Conservation (phyloP, 2,888 invertebrate genomes). For the Ormyrus nitidulus region DNA sequence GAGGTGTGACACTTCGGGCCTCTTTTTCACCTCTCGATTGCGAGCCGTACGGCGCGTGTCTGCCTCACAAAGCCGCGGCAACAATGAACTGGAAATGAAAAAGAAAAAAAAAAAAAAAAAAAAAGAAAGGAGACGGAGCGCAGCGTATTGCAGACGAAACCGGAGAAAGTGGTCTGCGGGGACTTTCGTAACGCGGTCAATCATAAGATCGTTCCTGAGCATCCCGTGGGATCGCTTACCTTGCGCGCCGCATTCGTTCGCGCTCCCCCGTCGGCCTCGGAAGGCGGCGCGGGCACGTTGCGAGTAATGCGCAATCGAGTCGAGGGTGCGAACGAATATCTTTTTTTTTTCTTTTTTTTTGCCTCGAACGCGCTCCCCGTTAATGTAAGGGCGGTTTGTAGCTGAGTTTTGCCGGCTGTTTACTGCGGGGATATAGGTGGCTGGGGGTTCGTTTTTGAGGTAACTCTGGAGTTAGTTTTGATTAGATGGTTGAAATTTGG, state of each 20-base stretch:
- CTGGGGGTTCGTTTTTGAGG: no score
- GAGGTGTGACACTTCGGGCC: conserved; percentile 9
- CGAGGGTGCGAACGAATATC: conserved; percentile 70
- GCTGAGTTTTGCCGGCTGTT: not conserved
- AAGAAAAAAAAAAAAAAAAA: not conserved
- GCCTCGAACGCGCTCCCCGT: conserved; percentile 59
- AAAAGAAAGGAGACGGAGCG: not conserved
- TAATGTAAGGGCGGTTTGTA: conserved; percentile 52
- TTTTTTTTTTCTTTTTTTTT: conserved; percentile 60
- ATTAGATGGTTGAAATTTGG: no score
- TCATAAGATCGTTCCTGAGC: conserved; percentile 73
- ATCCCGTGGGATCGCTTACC: conserved; percentile 72
- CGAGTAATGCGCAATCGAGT: not conserved
- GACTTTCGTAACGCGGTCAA: conserved; percentile 74
- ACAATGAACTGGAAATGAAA: conserved; percentile 13
- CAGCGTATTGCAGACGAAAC: conserved; percentile 1
- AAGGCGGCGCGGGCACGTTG: conserved; percentile 5
- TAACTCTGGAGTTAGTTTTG: no score
- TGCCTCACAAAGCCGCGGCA: not conserved
- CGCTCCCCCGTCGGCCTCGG: conserved; percentile 35
- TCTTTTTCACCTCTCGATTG: not conserved
- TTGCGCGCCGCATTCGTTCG: conserved; percentile 8
- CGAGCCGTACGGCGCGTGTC: not conserved
- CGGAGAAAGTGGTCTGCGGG: conserved; percentile 69
- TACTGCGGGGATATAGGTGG: no score